A percentile compares a stretch with the other conserved stretches of the same genome.
Evolutionary conservation across 2,797 vertebrate species (phyloP).

Genomic region (Enteromius paludinosus): DNA sequence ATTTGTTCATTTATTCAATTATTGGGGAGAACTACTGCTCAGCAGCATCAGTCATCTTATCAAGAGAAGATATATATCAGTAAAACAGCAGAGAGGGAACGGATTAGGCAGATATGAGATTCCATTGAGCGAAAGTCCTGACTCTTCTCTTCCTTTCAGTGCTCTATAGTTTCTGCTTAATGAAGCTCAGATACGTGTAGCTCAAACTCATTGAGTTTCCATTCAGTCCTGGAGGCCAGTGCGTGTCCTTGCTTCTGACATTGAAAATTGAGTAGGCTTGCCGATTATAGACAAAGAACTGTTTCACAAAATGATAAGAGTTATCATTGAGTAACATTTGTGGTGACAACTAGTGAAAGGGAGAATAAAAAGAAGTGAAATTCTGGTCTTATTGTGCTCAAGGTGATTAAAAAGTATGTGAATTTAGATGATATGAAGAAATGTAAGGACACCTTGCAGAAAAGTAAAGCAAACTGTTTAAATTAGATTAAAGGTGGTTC

Average conservation of each 20-base stretch:
- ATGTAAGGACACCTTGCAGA: conserved; percentile 13
- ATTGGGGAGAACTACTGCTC: conserved; percentile 38
- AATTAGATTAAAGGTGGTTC: neutral
- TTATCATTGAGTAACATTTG: conserved; percentile 6
- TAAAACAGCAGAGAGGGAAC: conserved; percentile 65
- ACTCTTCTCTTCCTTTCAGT: conserved; percentile 77
- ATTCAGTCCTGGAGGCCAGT: conserved; percentile 49
- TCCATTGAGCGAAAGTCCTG: conserved; percentile 76
- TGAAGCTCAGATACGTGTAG: conserved; percentile 56
- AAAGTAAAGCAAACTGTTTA: neutral
- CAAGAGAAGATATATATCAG: conserved; percentile 72
- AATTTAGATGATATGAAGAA: conserved; percentile 10
- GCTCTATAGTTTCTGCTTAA: conserved; percentile 58
- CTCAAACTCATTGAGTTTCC: conserved; percentile 48
- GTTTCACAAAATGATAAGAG: conserved; percentile 18
- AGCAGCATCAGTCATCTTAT: conserved; percentile 61
- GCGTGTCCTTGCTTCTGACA: conserved; percentile 41
- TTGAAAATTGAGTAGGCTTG: conserved; percentile 33
- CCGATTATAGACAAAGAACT: conserved; percentile 32
- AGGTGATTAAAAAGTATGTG: conserved; percentile 17
- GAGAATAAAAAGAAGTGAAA: conserved; percentile 9
- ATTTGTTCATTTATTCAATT: conserved; percentile 5
- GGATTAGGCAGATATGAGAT: conserved; percentile 68
- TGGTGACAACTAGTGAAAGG: conserved; percentile 22
- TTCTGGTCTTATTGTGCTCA: conserved; percentile 6